Base-by-base conservation (phyloP, 2,888 invertebrate species). In the Corbicula japonica region DNA sequence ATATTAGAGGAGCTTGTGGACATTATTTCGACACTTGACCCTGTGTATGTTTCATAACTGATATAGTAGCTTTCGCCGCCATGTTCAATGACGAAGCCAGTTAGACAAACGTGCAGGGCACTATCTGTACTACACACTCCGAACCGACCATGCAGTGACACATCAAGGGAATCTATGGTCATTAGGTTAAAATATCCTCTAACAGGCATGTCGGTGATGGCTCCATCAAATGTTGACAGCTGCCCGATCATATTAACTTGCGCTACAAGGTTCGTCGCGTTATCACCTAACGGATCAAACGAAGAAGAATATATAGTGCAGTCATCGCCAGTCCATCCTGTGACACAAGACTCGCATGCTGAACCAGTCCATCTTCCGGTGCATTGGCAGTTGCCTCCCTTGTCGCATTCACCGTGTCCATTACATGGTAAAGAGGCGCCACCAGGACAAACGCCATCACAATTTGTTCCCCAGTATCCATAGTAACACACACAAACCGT, bases 381-480 rank as follows among this genome's bases (percentile, higher is more conserved):
- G 54, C 89, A 89, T 44, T 83, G 81, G 68, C 89, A 89, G 0
- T 63, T 44, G 12, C 89, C 89, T 32, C 76, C 73, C 10, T 66
- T 80, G 23, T 73, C 81, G 73, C 89, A 89, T 6, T 61, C 63
- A 38, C 90, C 88, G 48, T 87, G 81, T 12, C 79, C 74, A 56
- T 58, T 85, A 70, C 89, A 89, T 2, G 88, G 86, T 38, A 69
- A 81, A n/a, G 69, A 41, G 15, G 77, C 79, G 5, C 88, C 88
- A 44, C 85, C 87, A 15, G 86, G 85, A 75, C 90, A 90, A 0
- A 77, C 71, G 26, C 65, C 62, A 18, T 85, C 63, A 75, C 90
- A 90, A 15, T 71, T 73, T 6, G 69, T 28, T 34, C 89, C 90
- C 70, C 85, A 87, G 72, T 84, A 89, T 6, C 89, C 89, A 72